These are phyloP conservation scores for Cyprinodon diabolis DNA, from an alignment of 2,797 vertebrate genomes.

Conservation along the genomic window DNA sequence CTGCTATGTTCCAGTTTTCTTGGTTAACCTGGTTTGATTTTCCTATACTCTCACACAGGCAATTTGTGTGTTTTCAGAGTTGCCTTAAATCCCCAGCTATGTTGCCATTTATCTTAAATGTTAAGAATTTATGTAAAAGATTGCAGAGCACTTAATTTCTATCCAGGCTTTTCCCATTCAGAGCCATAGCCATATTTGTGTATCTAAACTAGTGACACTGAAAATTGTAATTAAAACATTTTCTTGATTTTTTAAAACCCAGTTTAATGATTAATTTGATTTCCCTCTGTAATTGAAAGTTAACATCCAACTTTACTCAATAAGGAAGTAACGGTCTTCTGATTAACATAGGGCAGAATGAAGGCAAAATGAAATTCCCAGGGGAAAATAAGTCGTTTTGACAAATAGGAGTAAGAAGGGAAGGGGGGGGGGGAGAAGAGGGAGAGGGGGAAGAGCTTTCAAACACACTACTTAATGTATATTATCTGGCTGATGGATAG, in stretches of 20 bases:
- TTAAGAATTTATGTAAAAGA: background rate
- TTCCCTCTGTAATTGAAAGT: slow-evolving; percentile 21
- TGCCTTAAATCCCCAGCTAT: background rate
- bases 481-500: slow-evolving; percentile 1
- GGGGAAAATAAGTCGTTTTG: background rate
- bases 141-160: background rate
- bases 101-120: background rate
- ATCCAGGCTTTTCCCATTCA: background rate
- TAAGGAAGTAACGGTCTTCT: slow-evolving; percentile 15
- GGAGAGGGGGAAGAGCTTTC: background rate
- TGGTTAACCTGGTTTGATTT: too few species aligned
- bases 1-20: too few species aligned
- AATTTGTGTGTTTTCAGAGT: background rate
- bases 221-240: background rate
- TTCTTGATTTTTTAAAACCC: background rate
- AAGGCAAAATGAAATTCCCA: background rate
- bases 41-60: too few species aligned
- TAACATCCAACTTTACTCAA: slow-evolving; percentile 17
- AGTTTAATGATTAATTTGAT: slow-evolving; percentile 18
- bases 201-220: background rate
- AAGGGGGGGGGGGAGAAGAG: slow-evolving; percentile 4
- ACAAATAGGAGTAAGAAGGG: background rate
- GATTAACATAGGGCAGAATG: slow-evolving; percentile 7
- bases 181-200: background rate
- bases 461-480: background rate